Percentiles rank a stretch among this genome's conserved stretches.
Evolutionary conservation across 1,140 invertebrate genomes (phyloP).

Genomic region (Hyles euphorbiae): DNA sequence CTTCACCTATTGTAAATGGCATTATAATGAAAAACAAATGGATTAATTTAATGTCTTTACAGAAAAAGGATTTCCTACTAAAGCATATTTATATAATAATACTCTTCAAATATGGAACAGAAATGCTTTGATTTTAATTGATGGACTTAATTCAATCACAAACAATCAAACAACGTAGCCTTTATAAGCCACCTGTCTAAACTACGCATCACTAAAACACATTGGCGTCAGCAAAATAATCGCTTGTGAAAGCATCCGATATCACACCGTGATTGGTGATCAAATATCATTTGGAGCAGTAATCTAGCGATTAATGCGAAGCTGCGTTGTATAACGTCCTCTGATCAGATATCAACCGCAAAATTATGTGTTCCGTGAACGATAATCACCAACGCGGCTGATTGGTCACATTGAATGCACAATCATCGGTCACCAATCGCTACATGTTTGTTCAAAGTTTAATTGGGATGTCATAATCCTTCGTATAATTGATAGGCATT

Average conservation of each 20-base stretch:
- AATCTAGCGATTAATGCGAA: conserved; percentile 32
- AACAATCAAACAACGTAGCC: no score
- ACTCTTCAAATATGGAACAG: no score
- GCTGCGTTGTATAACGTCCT: conserved; percentile 9
- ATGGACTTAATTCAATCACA: no score
- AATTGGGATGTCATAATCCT: conserved; percentile 17
- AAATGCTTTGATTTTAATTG: no score
- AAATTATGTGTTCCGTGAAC: conserved; percentile 33
- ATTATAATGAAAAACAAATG: no score
- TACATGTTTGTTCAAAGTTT: conserved; percentile 21
- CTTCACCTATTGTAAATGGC: no score
- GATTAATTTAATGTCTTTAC: no score
- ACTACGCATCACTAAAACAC: no score
- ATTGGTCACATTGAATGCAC: conserved; percentile 21
- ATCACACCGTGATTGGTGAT: conserved; percentile 15
- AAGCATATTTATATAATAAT: no score
- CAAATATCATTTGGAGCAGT: conserved; percentile 32
- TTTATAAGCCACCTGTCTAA: no score
- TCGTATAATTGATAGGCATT: neutral
- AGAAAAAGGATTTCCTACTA: no score
- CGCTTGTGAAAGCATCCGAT: neutral
- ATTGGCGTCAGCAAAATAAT: no score
- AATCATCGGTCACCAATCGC: conserved; percentile 14
- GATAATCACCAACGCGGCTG: conserved; percentile 26
- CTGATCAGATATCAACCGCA: conserved; percentile 21